Evolutionary conservation across 2,797 vertebrate species (phyloP).

Genomic region (Gambusia yucatana): DNA sequence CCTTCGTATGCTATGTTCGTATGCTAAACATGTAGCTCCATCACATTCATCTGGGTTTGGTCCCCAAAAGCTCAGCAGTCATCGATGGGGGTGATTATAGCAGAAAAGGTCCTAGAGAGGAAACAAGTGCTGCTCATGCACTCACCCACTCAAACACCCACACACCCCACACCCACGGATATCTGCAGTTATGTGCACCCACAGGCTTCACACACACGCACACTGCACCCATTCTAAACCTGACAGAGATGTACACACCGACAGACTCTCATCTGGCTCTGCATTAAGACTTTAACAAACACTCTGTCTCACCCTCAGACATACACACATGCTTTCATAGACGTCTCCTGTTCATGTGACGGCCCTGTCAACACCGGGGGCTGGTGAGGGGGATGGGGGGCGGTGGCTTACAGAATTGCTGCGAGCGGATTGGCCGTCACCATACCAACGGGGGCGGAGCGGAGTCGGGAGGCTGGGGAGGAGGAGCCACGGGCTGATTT

Average conservation of each 20-base stretch:
- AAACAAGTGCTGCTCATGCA: background rate
- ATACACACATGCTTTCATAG: constrained; percentile 34
- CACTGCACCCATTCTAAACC: background rate
- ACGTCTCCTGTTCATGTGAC: constrained; percentile 62
- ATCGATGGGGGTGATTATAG: background rate
- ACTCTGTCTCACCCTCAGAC: constrained; percentile 19
- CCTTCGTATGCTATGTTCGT: background rate
- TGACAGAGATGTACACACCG: background rate
- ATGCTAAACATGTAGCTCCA: background rate
- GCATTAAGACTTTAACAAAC: background rate
- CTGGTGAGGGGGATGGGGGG: constrained; percentile 48
- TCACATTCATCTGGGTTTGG: background rate
- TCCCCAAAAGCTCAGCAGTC: background rate
- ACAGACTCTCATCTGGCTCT: background rate
- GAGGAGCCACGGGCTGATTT: constrained; percentile 74
- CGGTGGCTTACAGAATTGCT: constrained; percentile 52
- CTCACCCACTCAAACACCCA: background rate
- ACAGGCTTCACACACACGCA: background rate
- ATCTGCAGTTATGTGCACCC: background rate
- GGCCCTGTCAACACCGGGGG: constrained; percentile 65
- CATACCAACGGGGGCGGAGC: constrained; percentile 79
- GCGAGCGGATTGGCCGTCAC: constrained; percentile 75
- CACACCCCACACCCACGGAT: background rate
- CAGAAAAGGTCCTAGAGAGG: background rate
- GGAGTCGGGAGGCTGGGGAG: constrained; percentile 61